Evolutionary conservation across 2,888 invertebrate genomes (phyloP).

Genomic region (Myopa testacea): DNA sequence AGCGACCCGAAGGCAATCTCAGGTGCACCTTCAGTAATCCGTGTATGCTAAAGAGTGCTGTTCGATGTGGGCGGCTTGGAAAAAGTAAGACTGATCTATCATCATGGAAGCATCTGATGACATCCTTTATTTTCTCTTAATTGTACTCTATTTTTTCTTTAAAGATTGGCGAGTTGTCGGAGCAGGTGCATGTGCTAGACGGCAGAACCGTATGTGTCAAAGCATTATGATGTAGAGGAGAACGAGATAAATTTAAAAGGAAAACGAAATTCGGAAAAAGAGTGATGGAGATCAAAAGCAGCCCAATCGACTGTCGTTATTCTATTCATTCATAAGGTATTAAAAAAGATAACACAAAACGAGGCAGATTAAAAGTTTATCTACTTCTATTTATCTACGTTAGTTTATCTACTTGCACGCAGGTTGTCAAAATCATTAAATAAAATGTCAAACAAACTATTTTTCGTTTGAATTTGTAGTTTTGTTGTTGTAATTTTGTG

Average conservation of each 20-base stretch:
- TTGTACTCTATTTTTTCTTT: background rate
- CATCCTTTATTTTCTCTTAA: background rate
- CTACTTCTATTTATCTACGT: no score
- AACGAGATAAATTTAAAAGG: no score
- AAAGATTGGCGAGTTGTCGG: slow-evolving; percentile 19
- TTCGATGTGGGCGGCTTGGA: background rate
- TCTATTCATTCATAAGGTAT: no score
- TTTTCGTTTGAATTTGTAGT: background rate
- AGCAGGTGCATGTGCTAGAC: background rate
- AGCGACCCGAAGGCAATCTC: background rate
- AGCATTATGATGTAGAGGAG: slow-evolving; percentile 2
- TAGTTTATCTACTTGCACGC: no score
- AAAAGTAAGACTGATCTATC: background rate
- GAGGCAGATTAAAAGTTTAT: no score
- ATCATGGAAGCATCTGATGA: background rate
- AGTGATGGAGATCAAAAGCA: no score
- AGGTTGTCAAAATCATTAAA: background rate
- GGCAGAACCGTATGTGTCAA: slow-evolving; percentile 2
- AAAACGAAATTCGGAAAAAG: background rate
- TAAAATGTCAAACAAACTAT: background rate
- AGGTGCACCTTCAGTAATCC: slow-evolving; percentile 27
- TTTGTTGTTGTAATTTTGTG: background rate
- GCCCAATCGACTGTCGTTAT: no score
- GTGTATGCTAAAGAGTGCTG: background rate
- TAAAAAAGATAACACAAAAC: no score